phyloP scores from a whole-genome alignment of 2,113 vertebrate genomes.

The Ascaphus truei region DNA sequence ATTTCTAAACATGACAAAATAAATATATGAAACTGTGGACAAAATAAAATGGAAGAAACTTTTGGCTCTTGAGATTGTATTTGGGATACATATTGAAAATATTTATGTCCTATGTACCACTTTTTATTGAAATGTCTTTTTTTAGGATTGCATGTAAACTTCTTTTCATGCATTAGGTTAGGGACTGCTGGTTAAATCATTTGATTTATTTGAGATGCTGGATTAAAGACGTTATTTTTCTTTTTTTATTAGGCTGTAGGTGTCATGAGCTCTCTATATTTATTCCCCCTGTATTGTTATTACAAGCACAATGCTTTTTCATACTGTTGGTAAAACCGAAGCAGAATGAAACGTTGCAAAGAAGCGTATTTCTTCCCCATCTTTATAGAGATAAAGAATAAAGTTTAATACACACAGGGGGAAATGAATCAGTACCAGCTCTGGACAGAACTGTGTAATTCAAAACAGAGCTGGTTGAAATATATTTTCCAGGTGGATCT shows the following conservation, averaged over 20 bases:
- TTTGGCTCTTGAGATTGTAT: too few species aligned
- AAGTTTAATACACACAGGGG: neutral
- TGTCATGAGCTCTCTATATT: neutral
- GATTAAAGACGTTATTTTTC: neutral
- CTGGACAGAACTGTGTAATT: neutral
- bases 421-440: neutral
- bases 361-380: neutral
- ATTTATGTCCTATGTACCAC: too few species aligned
- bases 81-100: too few species aligned
- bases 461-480: neutral
- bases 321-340: neutral
- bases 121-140: too few species aligned
- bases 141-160: too few species aligned
- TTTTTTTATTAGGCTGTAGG: neutral
- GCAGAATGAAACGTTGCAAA: neutral
- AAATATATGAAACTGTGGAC: too few species aligned
- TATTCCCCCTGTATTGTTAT: neutral
- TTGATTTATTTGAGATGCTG: neutral
- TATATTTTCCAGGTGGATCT: neutral
- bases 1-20: too few species aligned
- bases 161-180: too few species aligned
- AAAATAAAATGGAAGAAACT: too few species aligned
- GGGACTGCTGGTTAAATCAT: neutral
- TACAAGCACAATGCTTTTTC: neutral
- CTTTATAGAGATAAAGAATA: neutral